Percentiles rank a stretch among this genome's conserved stretches.
Evolutionary conservation across 2,888 invertebrate genomes (phyloP).

Genomic region (Agrilus biguttatus): DNA sequence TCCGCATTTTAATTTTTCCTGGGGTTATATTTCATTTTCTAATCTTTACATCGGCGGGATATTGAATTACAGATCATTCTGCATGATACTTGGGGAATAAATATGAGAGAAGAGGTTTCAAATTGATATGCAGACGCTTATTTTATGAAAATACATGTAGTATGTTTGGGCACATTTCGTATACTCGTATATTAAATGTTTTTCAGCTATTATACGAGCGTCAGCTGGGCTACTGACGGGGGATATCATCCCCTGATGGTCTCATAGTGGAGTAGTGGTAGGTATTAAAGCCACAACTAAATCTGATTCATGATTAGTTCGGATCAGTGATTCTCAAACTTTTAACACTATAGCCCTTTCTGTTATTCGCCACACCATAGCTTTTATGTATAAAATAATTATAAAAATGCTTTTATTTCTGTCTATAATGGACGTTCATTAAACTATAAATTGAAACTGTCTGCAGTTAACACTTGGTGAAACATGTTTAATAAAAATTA

Average conservation of each 20-base stretch:
- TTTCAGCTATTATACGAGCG: conserved; percentile 21
- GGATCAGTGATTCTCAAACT: neutral
- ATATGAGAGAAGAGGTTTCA: conserved; percentile 10
- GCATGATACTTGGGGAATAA: no score
- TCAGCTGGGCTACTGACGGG: conserved; percentile 16
- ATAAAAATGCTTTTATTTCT: no score
- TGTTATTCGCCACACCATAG: no score
- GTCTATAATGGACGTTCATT: no score
- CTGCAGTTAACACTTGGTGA: no score
- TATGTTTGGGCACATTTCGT: conserved; percentile 21
- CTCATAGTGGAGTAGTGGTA: conserved; percentile 4
- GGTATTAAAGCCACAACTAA: neutral
- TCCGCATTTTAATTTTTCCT: conserved; percentile 1
- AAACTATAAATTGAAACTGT: no score
- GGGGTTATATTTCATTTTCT: conserved; percentile 8
- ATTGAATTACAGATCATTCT: conserved; percentile 11
- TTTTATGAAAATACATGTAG: conserved; percentile 22
- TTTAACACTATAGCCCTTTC: no score
- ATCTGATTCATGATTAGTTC: conserved; percentile 1
- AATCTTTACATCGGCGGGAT: conserved; percentile 11
- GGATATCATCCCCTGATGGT: no score
- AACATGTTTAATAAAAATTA: no score
- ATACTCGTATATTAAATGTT: conserved; percentile 20
- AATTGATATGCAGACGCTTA: conserved; percentile 22
- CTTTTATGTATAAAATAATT: no score